Conservation (phyloP, 2,888 invertebrate genomes). For the Conchocele bisecta region DNA sequence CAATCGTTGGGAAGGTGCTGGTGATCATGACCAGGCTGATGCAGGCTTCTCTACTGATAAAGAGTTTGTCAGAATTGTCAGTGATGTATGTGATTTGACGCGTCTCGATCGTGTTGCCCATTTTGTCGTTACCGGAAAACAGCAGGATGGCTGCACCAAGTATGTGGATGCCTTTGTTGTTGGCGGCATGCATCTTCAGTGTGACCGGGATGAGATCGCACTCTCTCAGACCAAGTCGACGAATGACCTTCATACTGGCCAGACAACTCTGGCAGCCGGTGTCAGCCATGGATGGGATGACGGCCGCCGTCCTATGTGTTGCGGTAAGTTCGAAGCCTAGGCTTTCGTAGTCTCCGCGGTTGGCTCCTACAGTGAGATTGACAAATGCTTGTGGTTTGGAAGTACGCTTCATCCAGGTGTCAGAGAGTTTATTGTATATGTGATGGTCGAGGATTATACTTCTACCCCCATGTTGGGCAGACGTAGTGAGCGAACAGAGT, state of each 20-base stretch:
- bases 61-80: conserved; percentile 60
- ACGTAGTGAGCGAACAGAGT: too few relatives aligned
- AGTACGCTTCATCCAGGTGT: conserved; percentile 33
- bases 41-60: conserved; percentile 66
- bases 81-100: conserved; percentile 68
- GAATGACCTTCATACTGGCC: conserved; percentile 55
- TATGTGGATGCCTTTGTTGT: conserved; percentile 62
- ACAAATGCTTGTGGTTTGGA: conserved; percentile 57
- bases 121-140: conserved; percentile 36
- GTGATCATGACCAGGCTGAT: conserved; percentile 58
- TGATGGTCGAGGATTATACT: conserved; percentile 64
- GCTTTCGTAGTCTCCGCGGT: conserved; percentile 31
- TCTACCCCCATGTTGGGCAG: too few relatives aligned
- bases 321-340: conserved; percentile 42
- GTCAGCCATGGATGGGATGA: conserved; percentile 56
- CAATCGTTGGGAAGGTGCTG: conserved; percentile 47
- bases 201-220: conserved; percentile 66
- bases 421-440: conserved; percentile 43
- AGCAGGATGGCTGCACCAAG: conserved; percentile 64
- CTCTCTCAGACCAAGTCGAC: conserved; percentile 51
- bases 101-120: conserved; percentile 57
- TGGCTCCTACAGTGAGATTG: conserved; percentile 16
- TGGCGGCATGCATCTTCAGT: conserved; percentile 68
- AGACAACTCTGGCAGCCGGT: conserved; percentile 66
- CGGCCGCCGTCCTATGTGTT: too few relatives aligned